Base-by-base conservation (phyloP, 1,140 invertebrate species). In the Zeugodacus cucurbitae region DNA sequence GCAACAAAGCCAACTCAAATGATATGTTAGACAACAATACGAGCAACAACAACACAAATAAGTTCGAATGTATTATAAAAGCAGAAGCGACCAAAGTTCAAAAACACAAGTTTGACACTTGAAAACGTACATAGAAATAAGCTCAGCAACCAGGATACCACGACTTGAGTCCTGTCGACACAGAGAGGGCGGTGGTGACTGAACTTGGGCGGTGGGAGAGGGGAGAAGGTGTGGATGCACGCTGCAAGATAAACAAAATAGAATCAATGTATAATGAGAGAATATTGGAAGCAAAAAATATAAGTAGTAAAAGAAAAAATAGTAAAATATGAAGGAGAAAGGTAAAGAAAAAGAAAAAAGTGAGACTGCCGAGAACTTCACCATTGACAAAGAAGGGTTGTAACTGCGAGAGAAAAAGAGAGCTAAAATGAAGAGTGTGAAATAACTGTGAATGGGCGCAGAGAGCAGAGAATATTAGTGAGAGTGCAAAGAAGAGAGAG, bases 101-200 rank as follows among this genome's bases (percentile, higher is more conserved):
- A 88, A 88, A 88, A 86, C 88, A 88, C 82, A 88, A 88, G 88
- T 86, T 88, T 88, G 88, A 67, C 82, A 88, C 88, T 88, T 88
- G 88, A 88, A 88, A 86, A 86, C 37, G 82, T 37, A 78, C 88
- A 88, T 32, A 85, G 32, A 78, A 85, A 62, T 59, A 86, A 70
- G 86, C n/a, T 62, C 62, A 74, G 34, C 64, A 78, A 41, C 57
- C 11, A 78, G 22, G 37, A 87, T 11, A 70, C 70, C n/a, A 0
- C 22, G 37, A 29, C 5, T 20, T 44, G 32, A 44, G 37, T 41
- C 20, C 37, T 78, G 70, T 3, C 29, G 37, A 14, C 26, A 22
- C 1, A 11, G 22, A 1, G 11, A 37, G 1, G 41, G 41, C 48
- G 74, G 41, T 82, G 74, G 41, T 82, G 41, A 54, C 8, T 82